Conservation (phyloP, 2,888 invertebrate genomes). For the Habroteleia sp. region DNA sequence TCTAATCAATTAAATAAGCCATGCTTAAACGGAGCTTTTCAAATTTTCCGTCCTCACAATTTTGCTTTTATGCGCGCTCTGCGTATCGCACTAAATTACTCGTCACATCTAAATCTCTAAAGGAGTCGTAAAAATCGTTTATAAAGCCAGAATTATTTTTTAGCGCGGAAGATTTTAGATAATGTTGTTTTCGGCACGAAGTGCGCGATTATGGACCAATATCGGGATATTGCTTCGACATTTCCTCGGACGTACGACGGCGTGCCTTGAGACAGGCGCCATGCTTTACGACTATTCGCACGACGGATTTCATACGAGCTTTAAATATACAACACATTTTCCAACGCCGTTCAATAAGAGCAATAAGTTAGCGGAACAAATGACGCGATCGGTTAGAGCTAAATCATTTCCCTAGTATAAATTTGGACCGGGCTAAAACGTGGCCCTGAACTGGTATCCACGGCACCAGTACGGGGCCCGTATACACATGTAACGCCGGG, state of each 20-base stretch:
- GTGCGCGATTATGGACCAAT: conserved; percentile 45
- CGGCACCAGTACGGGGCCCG: no score
- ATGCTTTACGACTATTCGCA: conserved; percentile 42
- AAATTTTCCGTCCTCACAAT: neutral
- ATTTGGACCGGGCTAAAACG: no score
- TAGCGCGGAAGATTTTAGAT: conserved; percentile 27
- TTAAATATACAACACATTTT: conserved; percentile 41
- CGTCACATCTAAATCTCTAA: conserved; percentile 34
- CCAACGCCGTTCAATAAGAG: conserved; percentile 13
- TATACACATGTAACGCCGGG: no score
- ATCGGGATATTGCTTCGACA: conserved; percentile 43
- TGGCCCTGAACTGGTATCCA: no score
- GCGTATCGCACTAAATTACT: conserved; percentile 19
- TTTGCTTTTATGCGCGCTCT: conserved; percentile 12
- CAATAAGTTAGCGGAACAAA: conserved; percentile 15
- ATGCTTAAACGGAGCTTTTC: conserved; percentile 6
- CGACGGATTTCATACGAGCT: conserved; percentile 36
- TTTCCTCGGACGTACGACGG: conserved; percentile 38
- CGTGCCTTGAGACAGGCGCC: conserved; percentile 35
- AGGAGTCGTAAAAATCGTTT: conserved; percentile 17
- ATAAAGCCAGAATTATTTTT: conserved; percentile 29
- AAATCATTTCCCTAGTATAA: no score
- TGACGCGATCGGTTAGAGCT: conserved; percentile 2
- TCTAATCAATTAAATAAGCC: no score
- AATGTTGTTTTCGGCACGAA: conserved; percentile 28